A percentile compares a stretch with the other conserved stretches of the same genome.
Conservation (phyloP, 1,140 invertebrate genomes). For the Lordiphosa collinella region DNA sequence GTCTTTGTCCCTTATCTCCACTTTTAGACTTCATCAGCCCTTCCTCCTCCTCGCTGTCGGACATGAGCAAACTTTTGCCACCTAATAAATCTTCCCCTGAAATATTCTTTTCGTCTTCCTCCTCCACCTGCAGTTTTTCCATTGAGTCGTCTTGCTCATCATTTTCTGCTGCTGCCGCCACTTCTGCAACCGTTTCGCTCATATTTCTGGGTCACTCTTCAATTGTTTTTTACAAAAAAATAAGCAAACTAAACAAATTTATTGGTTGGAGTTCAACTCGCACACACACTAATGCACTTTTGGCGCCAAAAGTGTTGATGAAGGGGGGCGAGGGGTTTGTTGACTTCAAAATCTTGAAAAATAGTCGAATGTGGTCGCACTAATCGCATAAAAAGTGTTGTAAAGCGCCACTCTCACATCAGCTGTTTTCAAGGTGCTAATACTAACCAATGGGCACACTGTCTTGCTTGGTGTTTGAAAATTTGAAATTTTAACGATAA, state of each 20-base stretch:
- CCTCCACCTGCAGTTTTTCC: constrained; percentile 60
- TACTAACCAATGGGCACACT: no score
- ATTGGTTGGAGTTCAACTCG: constrained; percentile 19
- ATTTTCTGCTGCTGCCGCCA: constrained; percentile 48
- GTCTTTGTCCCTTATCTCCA: constrained; percentile 25
- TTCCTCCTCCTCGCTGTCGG: constrained; percentile 61
- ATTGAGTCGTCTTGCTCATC: constrained; percentile 50
- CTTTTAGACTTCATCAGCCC: constrained; percentile 1
- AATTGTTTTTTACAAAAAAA: constrained; percentile 24
- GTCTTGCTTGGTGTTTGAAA: no score
- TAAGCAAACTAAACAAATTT: constrained; percentile 26
- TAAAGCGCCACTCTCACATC: not conserved
- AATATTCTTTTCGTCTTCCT: constrained; percentile 61
- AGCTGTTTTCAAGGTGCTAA: no score
- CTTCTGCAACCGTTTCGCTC: constrained; percentile 54
- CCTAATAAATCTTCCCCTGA: constrained; percentile 67
- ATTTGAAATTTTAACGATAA: no score
- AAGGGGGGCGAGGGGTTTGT: no score
- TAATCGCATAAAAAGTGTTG: not conserved
- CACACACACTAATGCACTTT: constrained; percentile 37
- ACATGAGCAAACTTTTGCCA: constrained; percentile 60
- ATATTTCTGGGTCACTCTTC: constrained; percentile 55
- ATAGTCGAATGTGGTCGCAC: not conserved
- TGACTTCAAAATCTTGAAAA: no score
- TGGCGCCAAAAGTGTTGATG: constrained; percentile 48